Conservation (phyloP, 2,888 invertebrate genomes). For the Parascotia fuliginaria region DNA sequence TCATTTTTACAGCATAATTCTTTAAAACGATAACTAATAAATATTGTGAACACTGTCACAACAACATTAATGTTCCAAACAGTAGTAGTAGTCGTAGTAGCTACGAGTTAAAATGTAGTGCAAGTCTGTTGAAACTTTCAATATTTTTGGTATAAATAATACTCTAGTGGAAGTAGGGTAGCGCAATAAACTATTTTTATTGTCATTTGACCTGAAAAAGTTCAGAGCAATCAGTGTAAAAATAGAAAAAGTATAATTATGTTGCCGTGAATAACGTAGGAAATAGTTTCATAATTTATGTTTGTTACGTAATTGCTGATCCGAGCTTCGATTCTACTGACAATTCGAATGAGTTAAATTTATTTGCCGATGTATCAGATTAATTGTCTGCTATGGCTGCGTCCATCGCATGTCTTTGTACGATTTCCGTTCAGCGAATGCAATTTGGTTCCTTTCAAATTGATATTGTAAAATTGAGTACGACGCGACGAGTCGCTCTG, state of each 20-base stretch:
- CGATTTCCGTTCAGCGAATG: not conserved
- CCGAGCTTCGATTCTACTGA: conserved; percentile 27
- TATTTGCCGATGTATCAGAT: conserved; percentile 33
- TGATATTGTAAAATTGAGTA: not conserved
- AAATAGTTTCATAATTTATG: conserved; percentile 20
- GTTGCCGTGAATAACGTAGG: conserved; percentile 29
- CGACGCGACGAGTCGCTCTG: not conserved
- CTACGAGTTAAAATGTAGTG: conserved; percentile 18
- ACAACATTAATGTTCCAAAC: conserved; percentile 29
- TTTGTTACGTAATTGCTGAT: conserved; percentile 23
- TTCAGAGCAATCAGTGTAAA: conserved; percentile 27
- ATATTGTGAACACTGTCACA: conserved; percentile 27
- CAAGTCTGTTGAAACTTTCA: conserved; percentile 17
- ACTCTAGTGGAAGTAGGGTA: conserved; percentile 33
- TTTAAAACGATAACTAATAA: conserved; percentile 23
- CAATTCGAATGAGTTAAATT: conserved; percentile 38
- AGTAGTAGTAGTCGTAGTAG: conserved; percentile 12
- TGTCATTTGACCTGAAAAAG: conserved; percentile 39
- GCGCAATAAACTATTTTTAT: conserved; percentile 33
- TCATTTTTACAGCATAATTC: conserved; percentile 34
- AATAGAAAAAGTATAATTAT: conserved; percentile 44
- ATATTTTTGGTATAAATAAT: conserved; percentile 21
- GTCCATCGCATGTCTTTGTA: conserved; percentile 24
- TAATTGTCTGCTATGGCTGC: conserved; percentile 30
- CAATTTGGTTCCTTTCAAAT: not conserved